Percentiles rank a stretch among this genome's conserved stretches.
Evolutionary conservation across 2,888 invertebrate genomes (phyloP).

Genomic region (Dynastes maya): DNA sequence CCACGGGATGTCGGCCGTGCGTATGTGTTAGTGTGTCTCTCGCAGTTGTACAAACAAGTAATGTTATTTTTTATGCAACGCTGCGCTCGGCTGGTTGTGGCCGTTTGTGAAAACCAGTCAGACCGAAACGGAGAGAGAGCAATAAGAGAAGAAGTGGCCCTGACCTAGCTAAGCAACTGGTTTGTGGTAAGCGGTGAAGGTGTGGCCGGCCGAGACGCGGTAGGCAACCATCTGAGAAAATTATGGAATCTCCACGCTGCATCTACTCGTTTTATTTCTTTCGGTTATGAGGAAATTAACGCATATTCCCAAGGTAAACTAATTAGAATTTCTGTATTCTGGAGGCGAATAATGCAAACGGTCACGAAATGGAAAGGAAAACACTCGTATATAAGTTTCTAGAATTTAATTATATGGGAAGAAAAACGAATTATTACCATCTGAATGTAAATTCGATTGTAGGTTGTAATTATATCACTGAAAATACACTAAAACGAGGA

Average conservation of each 20-base stretch:
- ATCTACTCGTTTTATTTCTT: slow-evolving; percentile 17
- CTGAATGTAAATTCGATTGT: no score
- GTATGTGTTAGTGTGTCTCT: slow-evolving; percentile 17
- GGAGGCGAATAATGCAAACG: not conserved
- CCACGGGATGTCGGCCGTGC: slow-evolving; percentile 34
- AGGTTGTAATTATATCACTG: no score
- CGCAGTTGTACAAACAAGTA: slow-evolving; percentile 46
- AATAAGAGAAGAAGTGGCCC: slow-evolving; percentile 50
- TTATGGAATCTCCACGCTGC: slow-evolving; percentile 32
- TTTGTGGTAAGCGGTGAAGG: slow-evolving; percentile 47
- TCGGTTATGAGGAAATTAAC: slow-evolving; percentile 7
- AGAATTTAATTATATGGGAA: no score
- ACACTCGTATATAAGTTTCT: no score
- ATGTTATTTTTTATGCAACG: slow-evolving; percentile 48
- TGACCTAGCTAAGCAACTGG: slow-evolving; percentile 52
- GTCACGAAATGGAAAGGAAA: not conserved
- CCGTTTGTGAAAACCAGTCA: slow-evolving; percentile 51
- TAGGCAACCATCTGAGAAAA: slow-evolving; percentile 47
- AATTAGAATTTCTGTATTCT: not conserved
- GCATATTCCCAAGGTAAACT: slow-evolving; percentile 6
- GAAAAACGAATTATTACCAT: no score
- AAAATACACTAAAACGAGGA: no score
- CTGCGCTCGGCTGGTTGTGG: slow-evolving; percentile 42
- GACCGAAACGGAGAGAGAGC: slow-evolving; percentile 48
- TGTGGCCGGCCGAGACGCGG: slow-evolving; percentile 33